Evolutionary conservation across 30 jellyfish, hydroid and myxozoan genomes (phyloP).

Genomic region (Hydractinia echinata): DNA sequence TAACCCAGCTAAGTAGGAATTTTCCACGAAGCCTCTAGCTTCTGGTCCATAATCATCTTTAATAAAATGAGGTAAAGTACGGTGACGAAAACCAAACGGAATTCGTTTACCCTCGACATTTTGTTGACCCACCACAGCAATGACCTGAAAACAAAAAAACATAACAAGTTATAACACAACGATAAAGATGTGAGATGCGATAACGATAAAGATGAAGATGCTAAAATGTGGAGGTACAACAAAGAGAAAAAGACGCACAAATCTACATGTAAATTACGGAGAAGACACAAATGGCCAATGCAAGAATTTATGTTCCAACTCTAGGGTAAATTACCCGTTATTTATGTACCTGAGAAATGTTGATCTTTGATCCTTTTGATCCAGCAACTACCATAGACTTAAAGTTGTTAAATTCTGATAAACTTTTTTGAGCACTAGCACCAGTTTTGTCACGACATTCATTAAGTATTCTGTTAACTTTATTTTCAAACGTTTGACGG

Average conservation of each 20-base stretch:
- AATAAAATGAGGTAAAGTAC: conserved; percentile 96
- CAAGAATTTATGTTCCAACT: too few species aligned
- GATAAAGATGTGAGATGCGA: too few species aligned
- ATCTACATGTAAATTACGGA: too few species aligned
- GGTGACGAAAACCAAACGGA: conserved; percentile 98
- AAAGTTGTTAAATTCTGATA: conserved; percentile 95
- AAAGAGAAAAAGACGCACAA: too few species aligned
- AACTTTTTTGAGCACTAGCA: conserved; percentile 97
- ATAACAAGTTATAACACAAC: not conserved
- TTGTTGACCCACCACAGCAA: conserved; percentile 99
- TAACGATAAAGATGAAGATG: too few species aligned
- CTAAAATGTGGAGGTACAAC: too few species aligned
- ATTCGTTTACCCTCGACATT: conserved; percentile 99
- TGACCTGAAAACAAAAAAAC: conserved; percentile 53
- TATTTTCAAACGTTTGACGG: conserved; percentile 96
- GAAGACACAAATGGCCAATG: too few species aligned
- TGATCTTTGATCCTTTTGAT: conserved; percentile 98
- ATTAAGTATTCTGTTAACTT: conserved; percentile 91
- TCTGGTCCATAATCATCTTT: conserved; percentile 99
- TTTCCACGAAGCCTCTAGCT: conserved; percentile 99
- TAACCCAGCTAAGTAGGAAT: conserved; percentile 97
- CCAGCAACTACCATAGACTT: conserved; percentile 99
- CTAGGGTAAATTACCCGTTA: too few species aligned
- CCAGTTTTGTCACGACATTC: conserved; percentile 99
- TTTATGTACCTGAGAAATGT: conserved; percentile 87